Conservation (phyloP, 2,113 vertebrate genomes). For the Carlito syrichta region DNA sequence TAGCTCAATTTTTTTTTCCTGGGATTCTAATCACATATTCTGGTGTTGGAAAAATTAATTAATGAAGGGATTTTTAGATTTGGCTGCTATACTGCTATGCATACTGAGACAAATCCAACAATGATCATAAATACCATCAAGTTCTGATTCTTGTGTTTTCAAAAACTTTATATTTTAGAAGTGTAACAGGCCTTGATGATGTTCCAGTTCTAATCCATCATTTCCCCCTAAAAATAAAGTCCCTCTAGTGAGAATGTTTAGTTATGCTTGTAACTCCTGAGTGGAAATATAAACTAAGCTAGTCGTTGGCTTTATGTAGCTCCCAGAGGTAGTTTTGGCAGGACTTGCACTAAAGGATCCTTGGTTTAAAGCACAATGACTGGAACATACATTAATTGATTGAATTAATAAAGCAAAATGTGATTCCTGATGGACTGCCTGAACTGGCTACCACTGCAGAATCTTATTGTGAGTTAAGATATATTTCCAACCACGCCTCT, state of each 20-base stretch:
- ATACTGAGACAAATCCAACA: background rate
- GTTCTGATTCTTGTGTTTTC: background rate
- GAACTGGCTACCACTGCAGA: background rate
- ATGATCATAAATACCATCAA: background rate
- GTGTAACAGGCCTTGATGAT: background rate
- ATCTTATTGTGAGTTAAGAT: background rate
- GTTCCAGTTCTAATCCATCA: background rate
- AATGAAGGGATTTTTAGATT: background rate
- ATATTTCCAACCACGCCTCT: background rate
- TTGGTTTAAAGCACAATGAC: background rate
- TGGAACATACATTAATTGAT: background rate
- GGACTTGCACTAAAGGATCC: background rate
- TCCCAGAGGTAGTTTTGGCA: background rate
- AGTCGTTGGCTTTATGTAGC: background rate
- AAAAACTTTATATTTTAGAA: background rate
- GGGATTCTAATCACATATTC: background rate
- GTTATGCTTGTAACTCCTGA: background rate
- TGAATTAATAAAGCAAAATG: background rate
- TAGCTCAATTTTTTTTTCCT: background rate
- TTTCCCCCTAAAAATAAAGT: background rate
- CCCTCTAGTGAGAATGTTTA: background rate
- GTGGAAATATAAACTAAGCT: background rate
- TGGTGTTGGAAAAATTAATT: background rate
- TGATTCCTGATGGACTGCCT: background rate
- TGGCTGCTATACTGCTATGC: background rate